phyloP scores from a whole-genome alignment of 2,888 invertebrate species.

The Acronicta alni region DNA sequence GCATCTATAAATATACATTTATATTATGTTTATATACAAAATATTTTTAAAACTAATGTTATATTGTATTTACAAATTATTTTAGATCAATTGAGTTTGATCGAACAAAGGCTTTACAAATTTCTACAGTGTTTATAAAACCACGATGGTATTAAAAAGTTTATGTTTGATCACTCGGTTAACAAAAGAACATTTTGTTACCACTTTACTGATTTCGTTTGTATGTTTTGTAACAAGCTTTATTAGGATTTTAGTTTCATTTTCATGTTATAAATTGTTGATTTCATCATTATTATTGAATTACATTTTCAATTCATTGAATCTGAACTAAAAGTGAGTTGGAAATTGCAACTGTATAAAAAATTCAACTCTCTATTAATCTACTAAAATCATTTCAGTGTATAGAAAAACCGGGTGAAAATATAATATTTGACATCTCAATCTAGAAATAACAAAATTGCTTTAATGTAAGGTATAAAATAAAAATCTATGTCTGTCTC shows the following conservation, averaged over 20 bases:
- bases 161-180: slow-evolving; percentile 37
- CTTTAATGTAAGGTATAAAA: too few relatives aligned
- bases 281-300: too few relatives aligned
- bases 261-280: too few relatives aligned
- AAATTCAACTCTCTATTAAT: too few relatives aligned
- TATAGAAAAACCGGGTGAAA: too few relatives aligned
- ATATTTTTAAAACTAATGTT: slow-evolving; percentile 45
- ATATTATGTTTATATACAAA: slow-evolving; percentile 64
- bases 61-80: slow-evolving; percentile 55
- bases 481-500: too few relatives aligned
- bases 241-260: slow-evolving; percentile 16
- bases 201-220: slow-evolving; percentile 10
- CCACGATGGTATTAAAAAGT: slow-evolving; percentile 23
- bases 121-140: slow-evolving; percentile 22
- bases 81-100: slow-evolving; percentile 40
- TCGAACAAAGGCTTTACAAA: slow-evolving; percentile 34
- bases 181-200: slow-evolving; percentile 19
- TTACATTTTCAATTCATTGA: too few relatives aligned
- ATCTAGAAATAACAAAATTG: too few relatives aligned
- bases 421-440: too few relatives aligned
- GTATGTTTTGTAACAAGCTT: slow-evolving; percentile 25
- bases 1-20: slow-evolving; percentile 60
- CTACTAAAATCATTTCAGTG: too few relatives aligned
- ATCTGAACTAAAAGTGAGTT: too few relatives aligned
- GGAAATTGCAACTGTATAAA: too few relatives aligned